Percentiles rank a stretch among this genome's conserved stretches.
Evolutionary conservation across 1,140 invertebrate species (phyloP).

Genomic region (Drosophila busckii): DNA sequence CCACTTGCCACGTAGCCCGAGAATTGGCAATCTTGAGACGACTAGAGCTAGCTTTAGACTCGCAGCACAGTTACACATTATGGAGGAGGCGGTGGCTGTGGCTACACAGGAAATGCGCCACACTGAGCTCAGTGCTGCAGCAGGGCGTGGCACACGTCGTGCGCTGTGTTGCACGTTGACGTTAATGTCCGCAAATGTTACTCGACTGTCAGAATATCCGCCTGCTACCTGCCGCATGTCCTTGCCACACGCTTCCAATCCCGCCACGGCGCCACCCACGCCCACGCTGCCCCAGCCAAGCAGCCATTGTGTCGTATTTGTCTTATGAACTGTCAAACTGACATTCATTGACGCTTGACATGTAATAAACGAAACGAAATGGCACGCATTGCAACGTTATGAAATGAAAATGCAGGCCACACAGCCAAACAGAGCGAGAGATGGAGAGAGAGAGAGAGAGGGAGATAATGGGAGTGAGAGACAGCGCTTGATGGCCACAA

Average conservation of each 20-base stretch:
- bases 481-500: background rate
- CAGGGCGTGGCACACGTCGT: too few species aligned
- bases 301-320: slow-evolving; percentile 59
- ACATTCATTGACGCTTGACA: slow-evolving; percentile 68
- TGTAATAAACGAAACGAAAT: slow-evolving; percentile 60
- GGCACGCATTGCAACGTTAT: slow-evolving; percentile 27
- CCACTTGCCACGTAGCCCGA: slow-evolving; percentile 18
- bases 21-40: slow-evolving; percentile 14
- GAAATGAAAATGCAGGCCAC: slow-evolving; percentile 26
- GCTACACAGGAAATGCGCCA: slow-evolving; percentile 1
- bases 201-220: slow-evolving; percentile 33
- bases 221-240: background rate
- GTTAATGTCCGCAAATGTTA: slow-evolving; percentile 60
- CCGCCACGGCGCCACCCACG: slow-evolving; percentile 1
- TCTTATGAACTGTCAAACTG: slow-evolving; percentile 70
- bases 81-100: slow-evolving; percentile 15
- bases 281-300: background rate
- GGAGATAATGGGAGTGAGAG: background rate
- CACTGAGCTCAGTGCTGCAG: slow-evolving; percentile 1
- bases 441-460: background rate
- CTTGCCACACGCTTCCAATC: too few species aligned
- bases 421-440: slow-evolving; percentile 16
- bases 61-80: slow-evolving; percentile 11
- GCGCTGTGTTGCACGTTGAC: slow-evolving; percentile 44
- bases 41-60: background rate